These are phyloP conservation scores for Rhabdophis nuchalis DNA, from an alignment of 2,797 vertebrate genomes.

Conservation along the genomic window DNA sequence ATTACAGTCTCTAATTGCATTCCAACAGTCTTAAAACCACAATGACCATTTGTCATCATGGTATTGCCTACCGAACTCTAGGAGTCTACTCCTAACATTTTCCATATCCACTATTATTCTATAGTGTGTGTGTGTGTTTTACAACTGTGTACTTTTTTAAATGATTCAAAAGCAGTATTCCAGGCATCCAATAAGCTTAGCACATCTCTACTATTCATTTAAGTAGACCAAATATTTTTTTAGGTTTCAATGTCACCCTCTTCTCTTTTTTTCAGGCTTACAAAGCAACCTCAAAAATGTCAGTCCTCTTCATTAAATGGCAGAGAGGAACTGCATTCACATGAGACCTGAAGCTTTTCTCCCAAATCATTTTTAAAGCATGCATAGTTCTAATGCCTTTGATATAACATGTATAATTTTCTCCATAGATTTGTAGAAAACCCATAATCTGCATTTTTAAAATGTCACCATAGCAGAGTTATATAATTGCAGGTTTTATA, in stretches of 20 bases:
- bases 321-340: not conserved
- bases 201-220: not conserved
- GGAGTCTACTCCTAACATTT: too few relatives aligned
- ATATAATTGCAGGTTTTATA: not conserved
- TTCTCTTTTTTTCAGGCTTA: not conserved
- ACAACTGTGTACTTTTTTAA: not conserved
- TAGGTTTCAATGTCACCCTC: not conserved
- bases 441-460: not conserved
- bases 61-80: too few relatives aligned
- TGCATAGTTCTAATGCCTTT: not conserved
- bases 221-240: not conserved
- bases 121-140: not conserved
- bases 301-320: not conserved
- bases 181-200: not conserved
- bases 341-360: not conserved
- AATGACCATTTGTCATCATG: too few relatives aligned
- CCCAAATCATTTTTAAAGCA: not conserved
- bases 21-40: too few relatives aligned
- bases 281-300: not conserved
- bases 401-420: not conserved
- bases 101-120: too few relatives aligned
- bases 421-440: not conserved
- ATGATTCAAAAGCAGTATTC: not conserved
- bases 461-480: not conserved
- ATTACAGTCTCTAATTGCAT: too few relatives aligned